A percentile compares a stretch with the other conserved stretches of the same genome.
These are phyloP conservation scores for Nothura maculosa DNA, from an alignment of 2,797 vertebrate species.

Conservation along the genomic window DNA sequence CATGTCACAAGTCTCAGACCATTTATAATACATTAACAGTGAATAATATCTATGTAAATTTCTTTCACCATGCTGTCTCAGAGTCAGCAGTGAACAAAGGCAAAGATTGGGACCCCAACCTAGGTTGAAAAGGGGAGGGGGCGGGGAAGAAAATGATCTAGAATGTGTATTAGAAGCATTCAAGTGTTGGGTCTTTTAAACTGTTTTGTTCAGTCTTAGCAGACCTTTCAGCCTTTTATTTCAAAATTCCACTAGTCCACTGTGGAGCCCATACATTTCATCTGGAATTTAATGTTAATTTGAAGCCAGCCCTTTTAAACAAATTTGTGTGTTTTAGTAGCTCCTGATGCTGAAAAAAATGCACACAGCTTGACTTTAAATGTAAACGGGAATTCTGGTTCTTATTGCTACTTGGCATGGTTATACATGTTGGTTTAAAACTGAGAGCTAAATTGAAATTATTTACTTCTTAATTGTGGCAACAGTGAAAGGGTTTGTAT, in stretches of 20 bases:
- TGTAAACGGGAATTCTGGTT: constrained; percentile 82
- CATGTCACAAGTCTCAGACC: constrained; percentile 94
- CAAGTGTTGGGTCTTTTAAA: constrained; percentile 86
- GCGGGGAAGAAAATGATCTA: constrained; percentile 77
- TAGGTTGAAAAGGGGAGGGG: constrained; percentile 78
- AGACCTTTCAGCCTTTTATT: constrained; percentile 84
- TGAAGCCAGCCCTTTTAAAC: constrained; percentile 81
- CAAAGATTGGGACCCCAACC: constrained; percentile 84
- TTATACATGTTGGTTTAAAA: constrained; percentile 79
- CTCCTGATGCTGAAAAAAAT: constrained; percentile 77
- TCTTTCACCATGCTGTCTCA: constrained; percentile 90
- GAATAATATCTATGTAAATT: constrained; percentile 92
- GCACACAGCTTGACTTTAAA: constrained; percentile 82
- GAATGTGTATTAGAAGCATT: constrained; percentile 85
- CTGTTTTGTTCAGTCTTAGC: constrained; percentile 84
- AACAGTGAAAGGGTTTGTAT: constrained; percentile 79
- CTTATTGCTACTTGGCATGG: constrained; percentile 77
- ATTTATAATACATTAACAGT: constrained; percentile 95
- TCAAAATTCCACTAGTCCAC: constrained; percentile 85
- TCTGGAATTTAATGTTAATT: constrained; percentile 86
- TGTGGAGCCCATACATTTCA: constrained; percentile 89
- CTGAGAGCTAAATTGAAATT: constrained; percentile 78
- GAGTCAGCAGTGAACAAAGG: constrained; percentile 91
- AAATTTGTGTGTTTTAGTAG: constrained; percentile 81
- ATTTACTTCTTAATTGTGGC: constrained; percentile 79